Conservation (phyloP, 2,113 vertebrate genomes). For the Cyprinus carpio region DNA sequence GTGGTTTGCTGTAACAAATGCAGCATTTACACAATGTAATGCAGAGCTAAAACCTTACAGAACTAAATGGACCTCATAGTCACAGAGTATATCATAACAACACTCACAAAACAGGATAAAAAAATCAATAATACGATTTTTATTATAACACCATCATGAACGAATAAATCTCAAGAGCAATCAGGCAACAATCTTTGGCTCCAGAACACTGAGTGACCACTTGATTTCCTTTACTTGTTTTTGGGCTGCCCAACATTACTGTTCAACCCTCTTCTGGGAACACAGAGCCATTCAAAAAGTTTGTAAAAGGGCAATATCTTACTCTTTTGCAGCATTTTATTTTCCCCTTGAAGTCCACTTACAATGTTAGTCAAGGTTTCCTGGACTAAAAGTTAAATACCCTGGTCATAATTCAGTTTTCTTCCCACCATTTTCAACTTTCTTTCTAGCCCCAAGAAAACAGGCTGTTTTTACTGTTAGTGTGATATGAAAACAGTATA, state of each 20-base stretch:
- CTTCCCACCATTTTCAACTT: neutral
- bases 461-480: neutral
- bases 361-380: conserved; percentile 7
- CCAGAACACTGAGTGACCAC: neutral
- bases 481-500: neutral
- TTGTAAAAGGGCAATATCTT: conserved; percentile 1
- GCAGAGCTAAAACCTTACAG: neutral
- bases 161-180: neutral
- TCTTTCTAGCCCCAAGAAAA: neutral
- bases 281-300: neutral
- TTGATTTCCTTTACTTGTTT: neutral
- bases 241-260: neutral
- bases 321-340: neutral
- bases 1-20: neutral
- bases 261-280: neutral
- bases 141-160: neutral
- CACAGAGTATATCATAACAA: neutral
- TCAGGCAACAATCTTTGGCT: neutral
- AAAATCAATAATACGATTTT: neutral
- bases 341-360: neutral
- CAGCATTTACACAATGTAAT: neutral
- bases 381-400: neutral
- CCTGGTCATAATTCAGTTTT: neutral
- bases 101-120: neutral
- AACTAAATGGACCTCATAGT: neutral